phyloP scores from a whole-genome alignment of 2,888 invertebrate species.

The Volucella inanis region DNA sequence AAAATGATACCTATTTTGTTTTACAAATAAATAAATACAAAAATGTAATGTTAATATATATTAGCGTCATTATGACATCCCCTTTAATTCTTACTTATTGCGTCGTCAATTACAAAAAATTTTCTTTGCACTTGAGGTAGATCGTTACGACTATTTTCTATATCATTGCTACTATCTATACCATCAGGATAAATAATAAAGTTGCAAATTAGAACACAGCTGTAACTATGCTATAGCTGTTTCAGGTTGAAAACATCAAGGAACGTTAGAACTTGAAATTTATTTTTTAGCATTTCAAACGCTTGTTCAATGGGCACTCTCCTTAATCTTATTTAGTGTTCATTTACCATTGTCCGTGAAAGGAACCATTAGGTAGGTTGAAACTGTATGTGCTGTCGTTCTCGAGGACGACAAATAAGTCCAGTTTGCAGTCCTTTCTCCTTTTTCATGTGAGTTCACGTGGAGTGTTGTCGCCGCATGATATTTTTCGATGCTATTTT shows the following conservation, averaged over 20 bases:
- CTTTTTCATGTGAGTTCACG: too few relatives aligned
- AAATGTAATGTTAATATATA: constrained; percentile 11
- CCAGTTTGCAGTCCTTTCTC: constrained; percentile 9
- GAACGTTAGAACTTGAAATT: constrained; percentile 14
- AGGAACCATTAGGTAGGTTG: constrained; percentile 1
- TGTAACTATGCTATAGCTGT: constrained; percentile 1
- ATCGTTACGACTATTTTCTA: constrained; percentile 14
- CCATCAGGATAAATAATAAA: constrained; percentile 17
- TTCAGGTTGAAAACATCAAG: constrained; percentile 3
- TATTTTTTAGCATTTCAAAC: constrained; percentile 20
- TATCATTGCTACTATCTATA: constrained; percentile 5
- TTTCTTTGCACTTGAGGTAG: constrained; percentile 6
- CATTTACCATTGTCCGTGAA: constrained; percentile 6
- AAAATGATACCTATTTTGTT: background rate
- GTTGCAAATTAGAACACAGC: constrained; percentile 1
- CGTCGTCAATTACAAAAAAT: constrained; percentile 7
- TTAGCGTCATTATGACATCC: constrained; percentile 5
- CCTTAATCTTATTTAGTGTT: background rate
- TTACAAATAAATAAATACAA: constrained; percentile 14
- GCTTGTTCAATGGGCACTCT: constrained; percentile 11
- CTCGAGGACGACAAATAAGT: background rate
- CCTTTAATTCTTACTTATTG: constrained; percentile 16
- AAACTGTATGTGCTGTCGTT: background rate
- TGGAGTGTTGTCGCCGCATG: too few relatives aligned
- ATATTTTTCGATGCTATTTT: too few relatives aligned